These are phyloP conservation scores for Gymnarchus niloticus DNA, from an alignment of 2,113 vertebrate genomes.

Conservation along the genomic window DNA sequence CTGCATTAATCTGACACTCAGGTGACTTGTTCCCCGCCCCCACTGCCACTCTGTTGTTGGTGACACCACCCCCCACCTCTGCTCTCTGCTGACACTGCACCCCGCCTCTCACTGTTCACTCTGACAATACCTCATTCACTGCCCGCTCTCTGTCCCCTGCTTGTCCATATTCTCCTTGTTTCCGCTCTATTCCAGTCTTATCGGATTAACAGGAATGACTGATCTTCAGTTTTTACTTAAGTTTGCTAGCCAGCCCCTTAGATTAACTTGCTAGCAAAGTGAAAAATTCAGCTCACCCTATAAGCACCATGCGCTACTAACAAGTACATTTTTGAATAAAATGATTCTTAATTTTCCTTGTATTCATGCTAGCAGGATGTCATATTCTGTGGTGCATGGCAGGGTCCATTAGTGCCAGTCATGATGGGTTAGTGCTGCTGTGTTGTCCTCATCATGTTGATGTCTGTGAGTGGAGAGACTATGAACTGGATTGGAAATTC, in stretches of 20 bases:
- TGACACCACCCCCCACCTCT: neutral
- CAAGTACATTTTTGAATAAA: neutral
- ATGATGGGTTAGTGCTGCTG: neutral
- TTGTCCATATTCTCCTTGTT: constrained; percentile 2
- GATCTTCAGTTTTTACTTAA: neutral
- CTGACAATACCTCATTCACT: constrained; percentile 26
- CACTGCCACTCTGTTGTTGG: neutral
- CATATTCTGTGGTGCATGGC: neutral
- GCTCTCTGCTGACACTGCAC: constrained; percentile 3
- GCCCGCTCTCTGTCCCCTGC: constrained; percentile 28
- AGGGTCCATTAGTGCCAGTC: neutral
- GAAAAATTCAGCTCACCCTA: neutral
- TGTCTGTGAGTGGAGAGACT: neutral
- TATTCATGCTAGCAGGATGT: neutral
- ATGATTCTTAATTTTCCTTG: neutral
- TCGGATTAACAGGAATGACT: neutral
- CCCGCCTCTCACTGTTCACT: neutral
- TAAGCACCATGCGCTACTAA: neutral
- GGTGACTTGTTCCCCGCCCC: neutral
- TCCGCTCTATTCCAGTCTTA: neutral
- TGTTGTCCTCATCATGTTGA: neutral
- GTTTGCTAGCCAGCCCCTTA: neutral
- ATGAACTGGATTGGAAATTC: neutral
- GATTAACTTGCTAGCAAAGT: neutral
- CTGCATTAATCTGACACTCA: neutral